Conservation (phyloP, 2,113 vertebrate genomes). For the Manacus vitellinus region DNA sequence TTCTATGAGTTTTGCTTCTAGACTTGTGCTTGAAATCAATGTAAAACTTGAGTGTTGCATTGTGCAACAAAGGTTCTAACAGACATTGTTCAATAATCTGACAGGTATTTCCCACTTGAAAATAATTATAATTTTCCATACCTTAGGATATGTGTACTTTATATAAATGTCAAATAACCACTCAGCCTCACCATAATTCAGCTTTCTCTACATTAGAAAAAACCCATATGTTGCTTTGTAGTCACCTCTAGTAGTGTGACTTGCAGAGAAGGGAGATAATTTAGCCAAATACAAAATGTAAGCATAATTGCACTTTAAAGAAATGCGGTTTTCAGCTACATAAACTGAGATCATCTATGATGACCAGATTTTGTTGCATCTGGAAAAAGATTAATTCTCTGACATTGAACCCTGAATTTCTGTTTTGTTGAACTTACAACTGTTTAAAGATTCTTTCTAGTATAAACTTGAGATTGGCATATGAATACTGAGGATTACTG, state of each 20-base stretch:
- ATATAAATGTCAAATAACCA: constrained; percentile 16
- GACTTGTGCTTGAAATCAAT: neutral
- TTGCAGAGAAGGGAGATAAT: neutral
- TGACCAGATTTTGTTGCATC: neutral
- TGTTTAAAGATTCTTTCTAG: constrained; percentile 37
- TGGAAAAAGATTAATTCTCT: constrained; percentile 49
- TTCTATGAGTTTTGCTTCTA: neutral
- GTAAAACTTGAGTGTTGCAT: neutral
- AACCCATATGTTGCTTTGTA: neutral
- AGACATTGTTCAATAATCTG: neutral
- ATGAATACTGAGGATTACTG: constrained; percentile 30
- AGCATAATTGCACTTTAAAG: constrained; percentile 9
- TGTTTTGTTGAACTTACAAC: constrained; percentile 40
- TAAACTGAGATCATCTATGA: neutral
- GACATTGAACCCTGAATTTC: neutral
- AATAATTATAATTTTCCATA: constrained; percentile 47
- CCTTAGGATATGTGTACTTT: neutral
- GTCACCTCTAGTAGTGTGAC: neutral
- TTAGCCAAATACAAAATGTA: constrained; percentile 16
- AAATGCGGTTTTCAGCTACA: constrained; percentile 16
- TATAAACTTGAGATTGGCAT: constrained; percentile 46
- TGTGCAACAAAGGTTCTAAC: neutral
- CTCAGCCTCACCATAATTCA: neutral
- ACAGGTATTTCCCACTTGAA: neutral
- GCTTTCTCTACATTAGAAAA: neutral